Evolutionary conservation across 1,140 invertebrate genomes (phyloP).

Genomic region (Drosophila sulfurigaster): DNA sequence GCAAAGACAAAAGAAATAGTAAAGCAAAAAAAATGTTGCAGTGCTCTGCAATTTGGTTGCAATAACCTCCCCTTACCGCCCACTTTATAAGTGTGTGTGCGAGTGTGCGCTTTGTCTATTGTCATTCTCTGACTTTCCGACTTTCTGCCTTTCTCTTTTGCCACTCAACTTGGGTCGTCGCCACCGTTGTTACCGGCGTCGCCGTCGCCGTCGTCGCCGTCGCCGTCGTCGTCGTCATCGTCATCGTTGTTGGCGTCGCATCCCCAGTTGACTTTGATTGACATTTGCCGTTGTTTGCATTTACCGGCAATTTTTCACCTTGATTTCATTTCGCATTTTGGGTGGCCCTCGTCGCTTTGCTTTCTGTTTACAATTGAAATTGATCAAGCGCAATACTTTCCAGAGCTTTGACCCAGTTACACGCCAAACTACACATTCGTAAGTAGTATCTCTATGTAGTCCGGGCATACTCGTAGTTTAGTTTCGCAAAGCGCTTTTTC

Average conservation of each 20-base stretch:
- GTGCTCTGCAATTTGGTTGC: conserved; percentile 50
- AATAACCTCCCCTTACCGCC: conserved; percentile 26
- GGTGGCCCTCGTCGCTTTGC: conserved; percentile 46
- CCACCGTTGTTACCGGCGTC: background rate
- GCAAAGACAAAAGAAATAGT: background rate
- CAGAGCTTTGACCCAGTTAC: conserved; percentile 58
- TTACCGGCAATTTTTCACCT: conserved; percentile 69
- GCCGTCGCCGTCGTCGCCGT: background rate
- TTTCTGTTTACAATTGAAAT: conserved; percentile 54
- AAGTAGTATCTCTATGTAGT: conserved; percentile 5
- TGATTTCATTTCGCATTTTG: conserved; percentile 64
- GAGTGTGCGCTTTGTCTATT: conserved; percentile 29
- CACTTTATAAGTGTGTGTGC: conserved; percentile 5
- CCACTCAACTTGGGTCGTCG: conserved; percentile 59
- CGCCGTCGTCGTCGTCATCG: background rate
- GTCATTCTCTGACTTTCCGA: conserved; percentile 49
- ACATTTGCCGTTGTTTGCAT: conserved; percentile 77
- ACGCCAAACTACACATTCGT: background rate
- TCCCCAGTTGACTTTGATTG: conserved; percentile 77
- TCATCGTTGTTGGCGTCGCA: conserved; percentile 37
- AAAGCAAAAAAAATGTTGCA: conserved; percentile 20
- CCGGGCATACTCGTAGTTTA: conserved; percentile 25
- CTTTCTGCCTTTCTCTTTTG: conserved; percentile 73
- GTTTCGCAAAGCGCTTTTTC: conserved; percentile 23
- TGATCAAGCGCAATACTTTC: conserved; percentile 53